Evolutionary conservation across 2,888 invertebrate species (phyloP).

Genomic region (Suillia variegata): DNA sequence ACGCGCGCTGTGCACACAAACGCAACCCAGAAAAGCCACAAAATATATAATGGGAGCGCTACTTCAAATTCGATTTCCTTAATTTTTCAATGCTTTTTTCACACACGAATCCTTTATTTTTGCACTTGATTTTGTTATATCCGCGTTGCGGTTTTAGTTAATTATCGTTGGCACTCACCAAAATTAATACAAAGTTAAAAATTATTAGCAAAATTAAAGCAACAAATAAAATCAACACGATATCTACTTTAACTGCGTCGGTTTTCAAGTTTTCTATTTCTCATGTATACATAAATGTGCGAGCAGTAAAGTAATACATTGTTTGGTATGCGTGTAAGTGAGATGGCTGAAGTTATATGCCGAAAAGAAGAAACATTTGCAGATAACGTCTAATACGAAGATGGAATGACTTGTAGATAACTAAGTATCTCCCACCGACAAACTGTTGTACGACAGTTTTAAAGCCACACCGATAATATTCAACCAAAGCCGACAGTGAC

Average conservation of each 20-base stretch:
- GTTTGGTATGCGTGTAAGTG: too few relatives aligned
- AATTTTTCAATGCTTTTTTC: conserved; percentile 18
- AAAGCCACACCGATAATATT: too few relatives aligned
- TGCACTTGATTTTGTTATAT: not conserved
- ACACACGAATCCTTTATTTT: conserved; percentile 12
- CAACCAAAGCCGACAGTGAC: conserved; percentile 30
- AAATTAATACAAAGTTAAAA: conserved; percentile 44
- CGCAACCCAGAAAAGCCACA: not conserved
- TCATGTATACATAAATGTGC: conserved; percentile 15
- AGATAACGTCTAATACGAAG: too few relatives aligned
- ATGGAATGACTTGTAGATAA: too few relatives aligned
- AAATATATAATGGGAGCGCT: not conserved
- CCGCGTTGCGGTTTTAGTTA: not conserved
- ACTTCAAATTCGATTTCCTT: conserved; percentile 18
- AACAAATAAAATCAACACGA: conserved; percentile 48
- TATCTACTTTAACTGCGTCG: conserved; percentile 38
- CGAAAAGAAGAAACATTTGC: too few relatives aligned
- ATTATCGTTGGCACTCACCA: conserved; percentile 39
- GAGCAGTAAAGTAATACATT: too few relatives aligned
- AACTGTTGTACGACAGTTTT: too few relatives aligned
- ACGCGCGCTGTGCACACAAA: conserved; percentile 11
- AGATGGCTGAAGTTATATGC: too few relatives aligned
- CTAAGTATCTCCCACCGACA: too few relatives aligned
- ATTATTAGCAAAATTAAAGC: conserved; percentile 44
- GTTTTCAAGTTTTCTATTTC: too few relatives aligned